phyloP scores from a whole-genome alignment of 2,888 invertebrate species.

The Ethmia dodecea region DNA sequence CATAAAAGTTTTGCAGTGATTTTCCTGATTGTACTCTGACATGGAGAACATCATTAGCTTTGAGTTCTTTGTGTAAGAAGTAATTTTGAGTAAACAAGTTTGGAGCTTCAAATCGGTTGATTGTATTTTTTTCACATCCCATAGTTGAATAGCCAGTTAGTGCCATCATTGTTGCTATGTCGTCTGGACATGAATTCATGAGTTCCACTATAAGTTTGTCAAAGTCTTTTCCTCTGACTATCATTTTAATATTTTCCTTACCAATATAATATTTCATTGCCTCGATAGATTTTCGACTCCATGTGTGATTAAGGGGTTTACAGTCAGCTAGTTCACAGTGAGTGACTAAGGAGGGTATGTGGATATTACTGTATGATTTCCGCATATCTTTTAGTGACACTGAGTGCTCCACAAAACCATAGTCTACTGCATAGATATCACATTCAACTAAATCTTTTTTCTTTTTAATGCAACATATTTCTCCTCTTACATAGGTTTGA shows the following conservation, averaged over 20 bases:
- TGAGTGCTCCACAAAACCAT: conserved; percentile 25
- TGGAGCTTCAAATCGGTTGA: background rate
- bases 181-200: conserved; percentile 27
- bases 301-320: conserved; percentile 19
- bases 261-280: conserved; percentile 28
- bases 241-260: conserved; percentile 23
- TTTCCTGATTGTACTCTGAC: conserved; percentile 26
- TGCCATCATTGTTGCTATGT: conserved; percentile 30
- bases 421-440: conserved; percentile 29
- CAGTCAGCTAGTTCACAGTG: conserved; percentile 30
- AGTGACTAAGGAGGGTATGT: conserved; percentile 21
- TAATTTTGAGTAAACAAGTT: background rate
- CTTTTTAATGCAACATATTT: conserved; percentile 13
- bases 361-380: conserved; percentile 5
- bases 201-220: conserved; percentile 24
- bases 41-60: conserved; percentile 18
- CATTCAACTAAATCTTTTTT: conserved; percentile 9
- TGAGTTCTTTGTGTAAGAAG: conserved; percentile 2
- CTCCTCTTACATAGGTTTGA: conserved; percentile 17
- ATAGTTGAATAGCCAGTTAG: conserved; percentile 21
- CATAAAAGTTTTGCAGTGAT: conserved; percentile 26
- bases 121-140: conserved; percentile 13
- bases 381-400: conserved; percentile 16
- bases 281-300: conserved; percentile 18
- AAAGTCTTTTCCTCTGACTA: conserved; percentile 18